Base-by-base conservation (phyloP, 2,113 vertebrate species). In the Tragelaphus imberbis region DNA sequence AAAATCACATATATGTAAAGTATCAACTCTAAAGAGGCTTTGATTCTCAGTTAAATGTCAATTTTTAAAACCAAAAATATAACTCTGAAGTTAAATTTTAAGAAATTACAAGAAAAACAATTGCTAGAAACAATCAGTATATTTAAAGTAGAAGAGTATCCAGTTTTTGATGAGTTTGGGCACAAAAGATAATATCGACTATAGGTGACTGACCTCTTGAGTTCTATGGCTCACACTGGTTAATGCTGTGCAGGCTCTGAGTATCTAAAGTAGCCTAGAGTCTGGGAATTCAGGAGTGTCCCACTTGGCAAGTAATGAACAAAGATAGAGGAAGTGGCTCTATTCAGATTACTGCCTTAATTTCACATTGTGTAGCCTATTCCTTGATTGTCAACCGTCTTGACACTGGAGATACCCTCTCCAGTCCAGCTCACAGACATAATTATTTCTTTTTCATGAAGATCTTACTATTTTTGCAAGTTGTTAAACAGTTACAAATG, bases 361-460 rank as follows among this genome's bases (percentile, higher is more conserved):
- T 84, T 96, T 97, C 23, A 87, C 19, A 63, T 87, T 85, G 13
- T 44, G 8, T 71, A 59, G 23, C 16, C 44, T 95, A 47, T 17
- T 87, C 33, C 3, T 93, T 94, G n/a, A 68, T 91, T 88, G 68
- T 87, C 17, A 33, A 61, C 16, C 21, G 61, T 61, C 11, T 84
- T 58, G 14, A 51, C 51, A 44, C n/a, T 81, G 19, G 55, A 81
- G 4, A 89, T 56, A 61, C 27, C 10, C 3, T 23, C 5, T 55
- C 13, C 6, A 68, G 44, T 87, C 3, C 17, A 63, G 23, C 61
- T 89, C 36, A 88, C 47, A 89, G 65, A 81, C 3, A 51, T 58
- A 91, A 79, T 84, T 94, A 14, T 88, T 93, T 84, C 28, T 30
- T 75, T 97, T 97, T 77, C 49, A 92, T 71, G 11, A 12, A 79